Evolutionary conservation across 1,140 invertebrate genomes (phyloP), one percentile per base, ranked within the genome.

Genomic region (Pristionchus pacificus): DNA sequence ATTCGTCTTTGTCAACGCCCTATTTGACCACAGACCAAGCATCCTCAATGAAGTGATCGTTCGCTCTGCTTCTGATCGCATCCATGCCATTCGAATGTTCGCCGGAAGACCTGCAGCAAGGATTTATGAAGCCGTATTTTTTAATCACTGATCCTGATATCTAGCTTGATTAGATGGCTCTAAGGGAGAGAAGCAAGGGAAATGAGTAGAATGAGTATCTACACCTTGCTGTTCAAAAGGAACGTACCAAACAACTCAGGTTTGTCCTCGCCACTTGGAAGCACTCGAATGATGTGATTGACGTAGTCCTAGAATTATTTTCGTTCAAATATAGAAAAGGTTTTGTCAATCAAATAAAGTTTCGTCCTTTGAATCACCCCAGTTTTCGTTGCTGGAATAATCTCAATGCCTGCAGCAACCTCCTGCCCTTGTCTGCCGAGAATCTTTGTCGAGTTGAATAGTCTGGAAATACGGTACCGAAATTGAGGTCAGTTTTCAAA

Each of bases 11-110:
- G 61, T 62, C 33, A 59, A 63, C 31, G 55, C 31, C 1, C 28
- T 31, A 0, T 61, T 29, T 14, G 68, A 38, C 57, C 33, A 27
- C 55, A 1, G 14, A 70, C 68, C 68, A 0, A 55, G 14, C 6
- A 49, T 73, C 27, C 67, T 60, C 71, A 70, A 70, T 1, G 68
- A 62, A 25, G 72, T 28, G 29, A 78, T 67, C 2, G 72, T 61
- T 2, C 30, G 25, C 29, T 74, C 69, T 1, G 66, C 68, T 30
- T 88, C 87, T 38, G 89, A 89, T 72, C 89, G 87, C 83, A 93
- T 90, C 86, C 90, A 90, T 63, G 90, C 89, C 70, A 89, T 85
- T 71, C 91, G 89, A 64, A 93, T 91, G 80, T 93, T 93, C 63
- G 89, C 88, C 1, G 92, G 91, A 14, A 93, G 81, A 13, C 91